phyloP scores from a whole-genome alignment of 1,140 invertebrate species.

The Leptopilina boulardi region DNA sequence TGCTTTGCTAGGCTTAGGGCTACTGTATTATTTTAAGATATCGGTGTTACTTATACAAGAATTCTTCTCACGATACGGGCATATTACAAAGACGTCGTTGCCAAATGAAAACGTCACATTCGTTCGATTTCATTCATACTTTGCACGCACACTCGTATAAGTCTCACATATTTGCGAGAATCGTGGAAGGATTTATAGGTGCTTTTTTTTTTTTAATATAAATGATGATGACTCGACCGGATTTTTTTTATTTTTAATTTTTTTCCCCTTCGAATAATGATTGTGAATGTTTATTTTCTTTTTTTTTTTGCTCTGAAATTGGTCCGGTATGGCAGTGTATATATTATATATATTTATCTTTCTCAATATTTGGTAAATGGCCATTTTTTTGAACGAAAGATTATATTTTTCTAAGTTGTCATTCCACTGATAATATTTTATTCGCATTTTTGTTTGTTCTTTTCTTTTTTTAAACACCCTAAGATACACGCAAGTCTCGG shows the following conservation, averaged over 20 bases:
- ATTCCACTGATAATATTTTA: conserved; percentile 8
- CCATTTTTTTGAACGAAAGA: conserved; percentile 26
- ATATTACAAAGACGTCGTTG: conserved; percentile 69
- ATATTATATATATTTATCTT: too few relatives aligned
- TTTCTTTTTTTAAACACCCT: background rate
- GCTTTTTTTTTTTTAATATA: background rate
- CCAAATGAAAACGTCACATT: conserved; percentile 64
- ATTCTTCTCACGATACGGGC: conserved; percentile 60
- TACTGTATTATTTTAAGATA: conserved; percentile 69
- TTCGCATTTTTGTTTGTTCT: background rate
- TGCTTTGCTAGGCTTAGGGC: conserved; percentile 70
- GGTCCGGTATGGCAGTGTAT: conserved; percentile 73
- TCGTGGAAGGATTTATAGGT: conserved; percentile 13
- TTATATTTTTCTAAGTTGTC: background rate
- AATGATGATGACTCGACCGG: conserved; percentile 6
- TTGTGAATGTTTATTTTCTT: background rate
- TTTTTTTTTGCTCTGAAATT: conserved; percentile 51
- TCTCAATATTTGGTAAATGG: conserved; percentile 46
- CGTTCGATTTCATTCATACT: conserved; percentile 51
- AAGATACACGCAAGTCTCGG: conserved; percentile 24
- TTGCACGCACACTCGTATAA: conserved; percentile 43
- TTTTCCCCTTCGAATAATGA: too few relatives aligned
- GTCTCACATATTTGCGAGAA: conserved; percentile 18
- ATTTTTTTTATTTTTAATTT: background rate
- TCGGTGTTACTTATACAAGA: conserved; percentile 71